Evolutionary conservation across 2,113 vertebrate genomes (phyloP), one percentile per base, ranked within the genome.

Genomic region (Ciconia maguari): DNA sequence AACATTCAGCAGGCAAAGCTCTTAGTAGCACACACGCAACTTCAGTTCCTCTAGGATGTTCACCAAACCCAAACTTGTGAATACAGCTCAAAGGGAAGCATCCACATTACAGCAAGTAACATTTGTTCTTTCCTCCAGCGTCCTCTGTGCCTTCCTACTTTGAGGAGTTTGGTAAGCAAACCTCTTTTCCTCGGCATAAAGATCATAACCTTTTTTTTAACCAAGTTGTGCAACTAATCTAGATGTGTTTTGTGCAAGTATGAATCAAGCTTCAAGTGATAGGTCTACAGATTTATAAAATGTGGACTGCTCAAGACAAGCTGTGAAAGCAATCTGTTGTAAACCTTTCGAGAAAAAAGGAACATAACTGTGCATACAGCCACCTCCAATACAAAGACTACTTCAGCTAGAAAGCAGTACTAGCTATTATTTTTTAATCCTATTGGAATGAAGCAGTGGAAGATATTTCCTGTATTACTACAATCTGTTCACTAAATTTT

Each of bases 381-480:
- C 52, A 86, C 38, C 60, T 80, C 25, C 64, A 94, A 42, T 29
- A 81, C 25, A 83, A 88, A 95, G 55, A 38, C 51, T 41, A 16
- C 19, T 48, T 72, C 76, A 66, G 32, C 34, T 36, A 77, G 68
- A 89, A 83, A 78, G 86, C 48, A 60, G 41, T 49, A 36, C 60
- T 55, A 82, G 61, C 54, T 71, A 32, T 41, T 84, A 49, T 57
- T 83, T 74, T 61, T 77, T 74, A 93, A 93, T 89, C 76, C 76
- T 58, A 55, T 74, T 89, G 65, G 52, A 91, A 86, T 36, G 44
- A 61, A 81, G n/a, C 41, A 42, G 51, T 77, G 17, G 30, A 70
- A 82, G 41, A 72, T 60, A 96, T 89, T 92, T 95, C 86, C 91
- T 74, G 64, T 80, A 83, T 83, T 91, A 94, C 21, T 57, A 81